phyloP scores from a whole-genome alignment of 1,140 invertebrate species.

The Drosophila novamexicana region DNA sequence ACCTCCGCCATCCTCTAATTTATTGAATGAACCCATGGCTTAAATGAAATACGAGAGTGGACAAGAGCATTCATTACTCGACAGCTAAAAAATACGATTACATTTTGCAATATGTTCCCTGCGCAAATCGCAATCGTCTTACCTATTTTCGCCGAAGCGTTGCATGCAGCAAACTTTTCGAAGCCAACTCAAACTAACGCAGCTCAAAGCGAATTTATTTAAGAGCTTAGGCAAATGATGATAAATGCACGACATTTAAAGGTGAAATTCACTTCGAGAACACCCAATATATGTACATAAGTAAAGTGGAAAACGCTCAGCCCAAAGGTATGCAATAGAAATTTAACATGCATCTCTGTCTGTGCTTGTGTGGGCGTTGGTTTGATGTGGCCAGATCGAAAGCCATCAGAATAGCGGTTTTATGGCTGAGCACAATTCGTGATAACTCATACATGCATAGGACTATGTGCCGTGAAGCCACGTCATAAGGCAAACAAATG shows the following conservation, averaged over 20 bases:
- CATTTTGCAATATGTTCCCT: conserved; percentile 10
- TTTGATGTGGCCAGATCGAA: conserved; percentile 30
- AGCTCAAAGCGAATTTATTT: neutral
- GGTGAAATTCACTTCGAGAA: neutral
- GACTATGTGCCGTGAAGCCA: neutral
- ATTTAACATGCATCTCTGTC: conserved; percentile 14
- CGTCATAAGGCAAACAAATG: conserved; percentile 62
- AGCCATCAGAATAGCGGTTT: conserved; percentile 30
- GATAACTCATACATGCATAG: conserved; percentile 4
- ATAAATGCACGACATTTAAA: neutral
- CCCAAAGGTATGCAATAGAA: conserved; percentile 50
- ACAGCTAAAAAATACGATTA: conserved; percentile 32
- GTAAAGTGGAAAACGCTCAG: conserved; percentile 4
- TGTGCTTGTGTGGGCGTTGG: neutral
- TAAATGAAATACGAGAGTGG: conserved; percentile 58
- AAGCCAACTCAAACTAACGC: conserved; percentile 1
- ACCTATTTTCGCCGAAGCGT: neutral
- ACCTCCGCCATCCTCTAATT: neutral
- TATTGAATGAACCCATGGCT: conserved; percentile 23
- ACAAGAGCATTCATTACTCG: conserved; percentile 40
- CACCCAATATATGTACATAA: neutral
- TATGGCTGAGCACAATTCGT: conserved; percentile 15
- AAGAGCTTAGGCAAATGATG: neutral
- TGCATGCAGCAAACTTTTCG: neutral
- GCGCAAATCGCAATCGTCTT: conserved; percentile 2